Percentiles rank a stretch among this genome's conserved stretches.
Conservation (phyloP, 2,888 invertebrate species). For the Meiosimyza platycephala region DNA sequence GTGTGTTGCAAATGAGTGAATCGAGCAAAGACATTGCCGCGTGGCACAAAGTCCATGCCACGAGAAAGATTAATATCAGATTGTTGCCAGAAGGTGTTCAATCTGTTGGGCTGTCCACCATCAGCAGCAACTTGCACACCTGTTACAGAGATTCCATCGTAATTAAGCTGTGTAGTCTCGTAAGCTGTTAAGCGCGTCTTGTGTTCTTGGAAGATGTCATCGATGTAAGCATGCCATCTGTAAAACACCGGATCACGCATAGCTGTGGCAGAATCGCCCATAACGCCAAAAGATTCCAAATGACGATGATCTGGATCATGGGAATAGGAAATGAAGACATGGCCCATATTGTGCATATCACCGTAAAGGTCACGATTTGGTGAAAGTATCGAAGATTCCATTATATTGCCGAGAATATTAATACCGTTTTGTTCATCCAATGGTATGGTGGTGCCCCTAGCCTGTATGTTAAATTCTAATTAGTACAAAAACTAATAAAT, state of each 20-base stretch:
- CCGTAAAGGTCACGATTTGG: slow-evolving; percentile 79
- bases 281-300: slow-evolving; percentile 82
- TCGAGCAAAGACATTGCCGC: slow-evolving; percentile 76
- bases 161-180: slow-evolving; percentile 59
- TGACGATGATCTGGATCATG: slow-evolving; percentile 82
- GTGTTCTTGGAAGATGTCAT: slow-evolving; percentile 80
- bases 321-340: slow-evolving; percentile 79
- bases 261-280: slow-evolving; percentile 85
- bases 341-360: slow-evolving; percentile 84
- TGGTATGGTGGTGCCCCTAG: slow-evolving; percentile 70
- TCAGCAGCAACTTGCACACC: slow-evolving; percentile 70
- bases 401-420: slow-evolving; percentile 81
- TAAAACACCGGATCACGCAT: slow-evolving; percentile 90
- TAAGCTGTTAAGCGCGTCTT: slow-evolving; percentile 79
- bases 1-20: slow-evolving; percentile 83
- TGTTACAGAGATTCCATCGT: slow-evolving; percentile 71
- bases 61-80: slow-evolving; percentile 81
- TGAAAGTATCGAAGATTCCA: slow-evolving; percentile 79
- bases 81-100: slow-evolving; percentile 83
- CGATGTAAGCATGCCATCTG: slow-evolving; percentile 84
- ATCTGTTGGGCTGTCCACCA: slow-evolving; percentile 70
- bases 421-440: slow-evolving; percentile 79
- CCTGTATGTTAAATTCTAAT: slow-evolving; percentile 61
- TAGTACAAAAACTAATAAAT: background rate
- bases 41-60: slow-evolving; percentile 84